phyloP scores from a whole-genome alignment of 64 coral and sea anemone genomes.

The Actinia equina region DNA sequence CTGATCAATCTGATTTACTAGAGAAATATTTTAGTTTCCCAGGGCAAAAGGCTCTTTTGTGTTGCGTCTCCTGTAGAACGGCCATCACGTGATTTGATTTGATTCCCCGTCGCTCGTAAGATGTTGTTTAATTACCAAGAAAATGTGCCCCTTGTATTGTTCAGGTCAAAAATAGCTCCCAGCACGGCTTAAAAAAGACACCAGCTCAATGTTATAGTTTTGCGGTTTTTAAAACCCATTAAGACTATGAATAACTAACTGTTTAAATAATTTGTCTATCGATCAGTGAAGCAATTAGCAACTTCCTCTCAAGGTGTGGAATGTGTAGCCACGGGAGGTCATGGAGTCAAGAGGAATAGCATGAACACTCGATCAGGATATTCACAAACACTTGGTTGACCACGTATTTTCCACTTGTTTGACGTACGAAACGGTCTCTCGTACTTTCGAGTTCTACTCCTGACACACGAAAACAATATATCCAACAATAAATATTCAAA shows the following conservation, averaged over 20 bases:
- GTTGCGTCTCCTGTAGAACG: too few relatives aligned
- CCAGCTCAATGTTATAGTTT: background rate
- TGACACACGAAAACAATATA: background rate
- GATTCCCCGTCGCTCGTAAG: too few relatives aligned
- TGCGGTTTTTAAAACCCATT: background rate
- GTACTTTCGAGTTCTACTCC: too few relatives aligned
- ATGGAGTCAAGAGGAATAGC: background rate
- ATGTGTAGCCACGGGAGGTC: background rate
- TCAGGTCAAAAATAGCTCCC: background rate
- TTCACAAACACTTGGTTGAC: background rate
- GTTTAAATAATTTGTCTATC: conserved; percentile 10
- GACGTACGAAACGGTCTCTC: background rate
- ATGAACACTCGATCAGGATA: background rate
- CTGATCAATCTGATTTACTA: too few relatives aligned
- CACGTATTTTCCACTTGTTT: background rate
- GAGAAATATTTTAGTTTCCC: too few relatives aligned
- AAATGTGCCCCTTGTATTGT: too few relatives aligned
- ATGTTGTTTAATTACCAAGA: too few relatives aligned
- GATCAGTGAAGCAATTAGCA: background rate
- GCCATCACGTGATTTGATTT: too few relatives aligned
- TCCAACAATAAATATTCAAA: background rate
- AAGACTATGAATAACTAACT: background rate
- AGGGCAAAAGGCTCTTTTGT: too few relatives aligned
- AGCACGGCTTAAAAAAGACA: background rate
- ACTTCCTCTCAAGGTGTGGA: conserved; percentile 1